A percentile compares a stretch with the other conserved stretches of the same genome.
Evolutionary conservation across 2,797 vertebrate genomes (phyloP).

Genomic region (Borostomias antarcticus): DNA sequence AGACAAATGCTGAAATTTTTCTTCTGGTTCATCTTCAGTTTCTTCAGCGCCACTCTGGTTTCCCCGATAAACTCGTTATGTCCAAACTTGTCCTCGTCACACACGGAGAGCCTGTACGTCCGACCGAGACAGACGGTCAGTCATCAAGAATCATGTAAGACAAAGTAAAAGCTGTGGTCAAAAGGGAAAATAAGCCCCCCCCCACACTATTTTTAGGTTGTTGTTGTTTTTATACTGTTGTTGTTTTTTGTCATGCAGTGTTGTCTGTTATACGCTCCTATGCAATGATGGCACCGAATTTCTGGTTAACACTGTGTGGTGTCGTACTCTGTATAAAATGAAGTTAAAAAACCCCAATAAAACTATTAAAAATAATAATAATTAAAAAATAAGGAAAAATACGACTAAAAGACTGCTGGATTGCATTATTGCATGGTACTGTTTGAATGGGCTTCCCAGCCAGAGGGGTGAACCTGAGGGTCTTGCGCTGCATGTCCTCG

Average conservation of each 20-base stretch:
- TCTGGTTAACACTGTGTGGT: too few relatives aligned
- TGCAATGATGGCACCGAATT: too few relatives aligned
- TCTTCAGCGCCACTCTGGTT: constrained; percentile 94
- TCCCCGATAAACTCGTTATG: constrained; percentile 98
- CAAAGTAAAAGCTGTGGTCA: not conserved
- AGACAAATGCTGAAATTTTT: constrained; percentile 96
- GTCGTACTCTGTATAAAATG: too few relatives aligned
- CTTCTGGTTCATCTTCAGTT: constrained; percentile 92
- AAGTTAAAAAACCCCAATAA: not conserved
- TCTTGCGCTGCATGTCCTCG: constrained; percentile 97
- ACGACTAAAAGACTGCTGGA: not conserved
- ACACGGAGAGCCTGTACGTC: constrained; percentile 96
- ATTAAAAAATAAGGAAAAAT: not conserved
- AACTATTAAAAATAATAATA: not conserved
- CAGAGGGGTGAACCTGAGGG: constrained; percentile 79
- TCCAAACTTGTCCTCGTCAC: constrained; percentile 97
- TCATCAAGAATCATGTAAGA: not conserved
- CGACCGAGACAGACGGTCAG: not conserved
- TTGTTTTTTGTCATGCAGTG: too few relatives aligned
- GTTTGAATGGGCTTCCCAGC: not conserved
- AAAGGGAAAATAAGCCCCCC: not conserved
- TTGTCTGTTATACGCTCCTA: too few relatives aligned
- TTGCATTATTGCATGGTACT: not conserved
- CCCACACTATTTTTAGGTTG: too few relatives aligned
- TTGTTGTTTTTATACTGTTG: too few relatives aligned